These are phyloP conservation scores for Trachelus tabidus DNA, from an alignment of 2,888 invertebrate genomes.

Conservation along the genomic window DNA sequence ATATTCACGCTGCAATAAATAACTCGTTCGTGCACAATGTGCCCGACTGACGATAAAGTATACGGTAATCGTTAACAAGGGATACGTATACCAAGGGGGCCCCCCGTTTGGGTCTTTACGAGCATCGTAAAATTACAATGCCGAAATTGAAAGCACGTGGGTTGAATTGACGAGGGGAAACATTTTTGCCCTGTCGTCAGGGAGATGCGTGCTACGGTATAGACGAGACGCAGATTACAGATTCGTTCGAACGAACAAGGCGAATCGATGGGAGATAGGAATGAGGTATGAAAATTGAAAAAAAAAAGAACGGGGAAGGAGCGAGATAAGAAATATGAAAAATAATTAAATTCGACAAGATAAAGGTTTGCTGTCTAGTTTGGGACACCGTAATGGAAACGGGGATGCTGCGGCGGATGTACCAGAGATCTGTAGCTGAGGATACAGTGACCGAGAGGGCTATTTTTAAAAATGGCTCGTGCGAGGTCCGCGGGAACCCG, in stretches of 20 bases:
- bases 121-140: constrained; percentile 2
- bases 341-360: background rate
- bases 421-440: background rate
- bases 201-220: background rate
- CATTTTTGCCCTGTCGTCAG: background rate
- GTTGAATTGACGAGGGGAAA: background rate
- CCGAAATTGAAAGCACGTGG: constrained; percentile 8
- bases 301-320: background rate
- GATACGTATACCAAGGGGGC: background rate
- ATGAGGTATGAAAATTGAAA: background rate
- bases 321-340: background rate
- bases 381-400: background rate
- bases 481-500: constrained; percentile 44
- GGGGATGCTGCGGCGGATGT: background rate
- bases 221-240: background rate
- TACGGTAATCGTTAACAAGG: constrained; percentile 30
- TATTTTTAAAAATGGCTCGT: constrained; percentile 51
- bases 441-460: constrained; percentile 25
- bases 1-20: constrained; percentile 27
- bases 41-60: constrained; percentile 19
- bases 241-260: background rate
- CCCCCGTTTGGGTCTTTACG: constrained; percentile 2
- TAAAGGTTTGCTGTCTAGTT: background rate
- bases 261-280: background rate
- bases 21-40: constrained; percentile 23